Evolutionary conservation across 2,113 vertebrate species (phyloP), one percentile per base, ranked within the genome.

Genomic region (Gambusia affinis): DNA sequence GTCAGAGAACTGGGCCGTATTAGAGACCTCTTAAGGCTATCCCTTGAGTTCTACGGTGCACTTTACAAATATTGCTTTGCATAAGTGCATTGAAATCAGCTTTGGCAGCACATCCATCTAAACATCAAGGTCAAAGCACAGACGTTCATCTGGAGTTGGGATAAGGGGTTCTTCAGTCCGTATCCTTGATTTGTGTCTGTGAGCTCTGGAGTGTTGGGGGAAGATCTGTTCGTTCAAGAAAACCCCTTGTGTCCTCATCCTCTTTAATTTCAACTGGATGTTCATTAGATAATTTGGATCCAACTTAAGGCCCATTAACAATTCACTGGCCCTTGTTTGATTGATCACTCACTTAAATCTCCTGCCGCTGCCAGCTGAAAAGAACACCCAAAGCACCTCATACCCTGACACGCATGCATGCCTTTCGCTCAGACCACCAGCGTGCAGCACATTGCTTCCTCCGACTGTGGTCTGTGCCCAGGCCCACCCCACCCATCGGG

Each of bases 401-500:
- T 28, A 84, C 75, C 70, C 70, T 62, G 66, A 64, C 73, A 74
- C 64, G 73, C 29, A 30, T 33, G 28, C 76, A 81, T 42, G 72
- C 63, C 74, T 67, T 72, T 80, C 73, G 62, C 73, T 67, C 76
- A 84, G 90, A 91, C 89, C 87, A 91, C 89, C 91, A 87, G 85
- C 78, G 51, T 77, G 64, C 70, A 83, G 79, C 54, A 63, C 70
- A 70, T 31, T 78, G 75, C 60, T 87, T 76, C 33, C 85, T 87
- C 80, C 82, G 87, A 87, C 87, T 88, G 86, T 83, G 87, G 91
- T 87, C 82, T 82, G 73, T 3, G 33, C 64, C 73, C 78, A 84
- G 83, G 60, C 75, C 85, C 71, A 85, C 88, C 84, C 87, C 88
- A 90, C 87, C 87, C 88, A 91, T 90, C 63, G 74, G 88, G 88